Conservation (phyloP, 2,113 vertebrate species). For the Phrynocephalus versicolor region DNA sequence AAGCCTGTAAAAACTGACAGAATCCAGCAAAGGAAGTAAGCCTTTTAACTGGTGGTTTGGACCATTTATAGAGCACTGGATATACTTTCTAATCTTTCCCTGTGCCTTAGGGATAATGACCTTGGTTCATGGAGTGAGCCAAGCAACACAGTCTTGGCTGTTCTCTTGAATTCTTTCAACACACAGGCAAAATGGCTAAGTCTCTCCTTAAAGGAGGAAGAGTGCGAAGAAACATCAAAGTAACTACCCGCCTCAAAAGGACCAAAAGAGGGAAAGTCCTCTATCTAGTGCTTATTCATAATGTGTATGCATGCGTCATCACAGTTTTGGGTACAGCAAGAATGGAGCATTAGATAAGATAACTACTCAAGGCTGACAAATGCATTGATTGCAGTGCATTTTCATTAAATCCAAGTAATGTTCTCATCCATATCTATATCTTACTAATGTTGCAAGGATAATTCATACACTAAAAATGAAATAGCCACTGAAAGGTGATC, state of each 20-base stretch:
- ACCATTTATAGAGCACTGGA: not conserved
- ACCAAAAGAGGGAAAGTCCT: not conserved
- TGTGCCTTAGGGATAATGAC: slow-evolving; percentile 9
- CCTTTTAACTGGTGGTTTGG: slow-evolving; percentile 2
- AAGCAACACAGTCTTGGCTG: not conserved
- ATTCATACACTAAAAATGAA: not conserved
- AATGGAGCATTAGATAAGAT: not conserved
- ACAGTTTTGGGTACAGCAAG: not conserved
- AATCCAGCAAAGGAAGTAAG: slow-evolving; percentile 9
- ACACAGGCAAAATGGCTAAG: not conserved
- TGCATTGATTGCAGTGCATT: not conserved
- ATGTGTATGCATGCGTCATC: not conserved
- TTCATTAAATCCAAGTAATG: not conserved
- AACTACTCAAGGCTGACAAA: not conserved
- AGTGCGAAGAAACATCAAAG: not conserved
- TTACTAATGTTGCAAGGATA: not conserved
- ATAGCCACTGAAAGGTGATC: too few relatives aligned
- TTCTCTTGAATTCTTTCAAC: slow-evolving; percentile 15
- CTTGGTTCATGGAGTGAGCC: slow-evolving; percentile 3
- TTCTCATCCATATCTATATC: not conserved
- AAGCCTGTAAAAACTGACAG: slow-evolving; percentile 1
- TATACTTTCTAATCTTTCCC: not conserved
- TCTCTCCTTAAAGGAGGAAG: not conserved
- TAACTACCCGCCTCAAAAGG: not conserved
- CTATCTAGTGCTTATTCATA: slow-evolving; percentile 19